Percentiles rank a stretch among this genome's conserved stretches.
phyloP scores from a whole-genome alignment of 1,140 invertebrate species.

The Parasteatoda tepidariorum region DNA sequence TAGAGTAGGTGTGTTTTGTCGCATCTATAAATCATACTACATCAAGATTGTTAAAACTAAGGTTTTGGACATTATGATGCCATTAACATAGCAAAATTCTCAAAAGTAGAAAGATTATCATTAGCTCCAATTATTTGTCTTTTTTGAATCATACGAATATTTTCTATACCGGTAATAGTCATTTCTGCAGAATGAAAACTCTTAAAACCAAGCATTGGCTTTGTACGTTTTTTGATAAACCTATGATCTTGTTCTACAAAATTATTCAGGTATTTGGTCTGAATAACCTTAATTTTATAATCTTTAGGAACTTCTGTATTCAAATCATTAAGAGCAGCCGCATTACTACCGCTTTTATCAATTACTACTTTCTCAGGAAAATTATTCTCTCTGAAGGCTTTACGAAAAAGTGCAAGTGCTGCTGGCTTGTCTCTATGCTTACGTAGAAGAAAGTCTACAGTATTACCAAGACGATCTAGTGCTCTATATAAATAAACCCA shows the following conservation, averaged over 20 bases:
- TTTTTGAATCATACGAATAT: conserved; percentile 1
- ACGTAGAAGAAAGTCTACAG: neutral
- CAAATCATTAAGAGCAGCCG: no score
- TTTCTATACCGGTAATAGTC: neutral
- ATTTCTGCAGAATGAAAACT: neutral
- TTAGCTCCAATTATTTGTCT: neutral
- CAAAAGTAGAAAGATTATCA: conserved; percentile 9
- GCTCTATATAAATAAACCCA: conserved; percentile 11
- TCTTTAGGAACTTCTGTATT: no score
- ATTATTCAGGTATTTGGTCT: no score
- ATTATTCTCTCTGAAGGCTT: neutral
- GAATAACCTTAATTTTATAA: no score
- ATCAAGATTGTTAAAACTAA: no score
- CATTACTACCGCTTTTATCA: conserved; percentile 11
- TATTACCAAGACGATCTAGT: conserved; percentile 8
- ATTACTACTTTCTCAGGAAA: conserved; percentile 12
- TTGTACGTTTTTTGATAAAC: no score
- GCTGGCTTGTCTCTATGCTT: neutral
- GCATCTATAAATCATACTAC: no score
- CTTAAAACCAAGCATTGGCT: neutral
- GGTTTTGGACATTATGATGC: conserved; percentile 4
- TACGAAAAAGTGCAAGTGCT: conserved; percentile 7
- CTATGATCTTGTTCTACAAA: no score
- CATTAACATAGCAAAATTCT: conserved; percentile 5
- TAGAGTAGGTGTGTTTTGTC: no score